phyloP scores from a whole-genome alignment of 2,797 vertebrate species.

The Eulemur coronatus region DNA sequence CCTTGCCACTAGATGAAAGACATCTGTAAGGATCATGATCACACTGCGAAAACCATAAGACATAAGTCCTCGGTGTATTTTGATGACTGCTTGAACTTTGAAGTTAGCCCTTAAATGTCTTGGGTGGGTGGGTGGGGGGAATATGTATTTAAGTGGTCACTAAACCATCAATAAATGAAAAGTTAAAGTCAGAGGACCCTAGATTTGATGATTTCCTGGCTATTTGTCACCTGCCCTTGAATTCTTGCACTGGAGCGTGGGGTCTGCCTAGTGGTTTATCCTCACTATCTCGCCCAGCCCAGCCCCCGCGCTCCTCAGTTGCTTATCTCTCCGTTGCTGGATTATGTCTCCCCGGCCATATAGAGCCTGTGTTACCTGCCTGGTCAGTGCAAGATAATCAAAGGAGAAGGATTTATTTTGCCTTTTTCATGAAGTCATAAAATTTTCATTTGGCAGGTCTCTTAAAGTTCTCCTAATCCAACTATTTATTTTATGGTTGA shows the following conservation, averaged over 20 bases:
- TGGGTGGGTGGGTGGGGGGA: background rate
- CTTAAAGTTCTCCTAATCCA: slow-evolving; percentile 36
- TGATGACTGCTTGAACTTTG: background rate
- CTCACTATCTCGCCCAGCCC: background rate
- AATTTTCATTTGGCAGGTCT: slow-evolving; percentile 34
- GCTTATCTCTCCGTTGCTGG: slow-evolving; percentile 39
- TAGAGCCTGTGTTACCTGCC: background rate
- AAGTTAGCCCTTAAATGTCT: background rate
- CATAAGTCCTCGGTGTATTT: background rate
- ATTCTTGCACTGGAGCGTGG: background rate
- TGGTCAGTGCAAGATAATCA: slow-evolving; percentile 51
- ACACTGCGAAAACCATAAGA: background rate
- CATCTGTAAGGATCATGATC: background rate
- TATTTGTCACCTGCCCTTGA: background rate
- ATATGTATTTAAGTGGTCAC: background rate
- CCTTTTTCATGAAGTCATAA: slow-evolving; percentile 37
- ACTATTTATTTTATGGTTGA: slow-evolving; percentile 31
- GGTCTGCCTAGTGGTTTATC: background rate
- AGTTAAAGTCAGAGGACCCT: background rate
- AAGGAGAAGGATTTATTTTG: slow-evolving; percentile 57
- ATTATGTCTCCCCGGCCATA: slow-evolving; percentile 9
- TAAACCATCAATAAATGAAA: background rate
- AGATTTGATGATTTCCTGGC: background rate
- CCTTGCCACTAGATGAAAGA: background rate
- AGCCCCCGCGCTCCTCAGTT: background rate